Base-by-base conservation (phyloP, 1,140 invertebrate genomes). In the Ptiloglossa arizonensis region DNA sequence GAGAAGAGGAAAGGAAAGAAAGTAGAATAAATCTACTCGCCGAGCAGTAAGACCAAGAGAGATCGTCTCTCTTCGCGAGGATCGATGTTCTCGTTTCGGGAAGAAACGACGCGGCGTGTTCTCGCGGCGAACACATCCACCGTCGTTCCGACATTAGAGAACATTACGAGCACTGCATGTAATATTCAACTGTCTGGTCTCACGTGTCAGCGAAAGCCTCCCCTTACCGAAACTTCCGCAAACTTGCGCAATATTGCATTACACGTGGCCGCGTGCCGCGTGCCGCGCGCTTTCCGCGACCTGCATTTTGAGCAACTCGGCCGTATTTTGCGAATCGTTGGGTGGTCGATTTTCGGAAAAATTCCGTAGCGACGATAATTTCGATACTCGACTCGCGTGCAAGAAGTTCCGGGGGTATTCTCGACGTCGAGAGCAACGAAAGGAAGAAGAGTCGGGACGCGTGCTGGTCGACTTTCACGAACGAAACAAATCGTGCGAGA, bases 181-280 rank as follows among this genome's bases (percentile, higher is more conserved):
- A 68, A 76, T 69, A 76, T 76, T 59, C 73, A 69, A 76, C 73
- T 69, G 73, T 59, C 66, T 76, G 38, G 52, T 48, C 41, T 50
- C 64, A 38, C 73, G 73, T 68, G 73, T 60, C 73, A 76, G 32
- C 19, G 66, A 54, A 76, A 41, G 44, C 32, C 24, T 48, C 15
- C 44, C 73, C 46, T 76, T 69, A 5, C 27, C 41, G 32, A 76
- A 76, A 76, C 54, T 76, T 76, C 41, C 35, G 54, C 41, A 19
- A 75, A 76, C 73, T 76, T 76, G 73, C 22, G 41, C 73, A 41
- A 76, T 76, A 76, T 76, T 60, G 44, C 66, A 48, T 76, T 76
- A 76, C 73, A 69, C 73, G 38, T 57, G 54, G 44, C 64, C 57
- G 66, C 44, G 44, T 44, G 56, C 50, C 44, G 35, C 19, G 29